These are phyloP conservation scores for Pangasianodon hypophthalmus DNA, from an alignment of 2,113 vertebrate species.

Conservation along the genomic window DNA sequence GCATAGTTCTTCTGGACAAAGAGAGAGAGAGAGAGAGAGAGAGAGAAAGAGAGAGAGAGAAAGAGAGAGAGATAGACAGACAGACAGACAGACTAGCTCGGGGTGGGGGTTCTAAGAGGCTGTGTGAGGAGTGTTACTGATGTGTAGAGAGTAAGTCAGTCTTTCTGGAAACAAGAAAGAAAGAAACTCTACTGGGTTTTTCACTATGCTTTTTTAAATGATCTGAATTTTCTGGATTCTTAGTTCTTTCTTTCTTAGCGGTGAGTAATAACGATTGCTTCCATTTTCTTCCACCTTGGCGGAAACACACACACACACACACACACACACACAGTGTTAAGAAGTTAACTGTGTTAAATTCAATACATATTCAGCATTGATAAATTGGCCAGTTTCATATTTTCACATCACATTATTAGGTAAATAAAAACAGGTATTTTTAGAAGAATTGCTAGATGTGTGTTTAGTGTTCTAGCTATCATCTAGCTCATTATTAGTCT, in stretches of 20 bases:
- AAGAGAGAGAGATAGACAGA: conserved; percentile 13
- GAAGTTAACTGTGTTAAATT: not conserved
- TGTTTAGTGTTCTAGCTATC: not conserved
- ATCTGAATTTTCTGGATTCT: not conserved
- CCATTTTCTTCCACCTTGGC: not conserved
- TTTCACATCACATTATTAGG: not conserved
- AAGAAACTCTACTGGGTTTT: conserved; percentile 4
- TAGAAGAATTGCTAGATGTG: not conserved
- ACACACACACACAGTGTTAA: not conserved
- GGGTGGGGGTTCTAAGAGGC: not conserved
- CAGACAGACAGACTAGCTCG: not conserved
- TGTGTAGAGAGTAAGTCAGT: not conserved
- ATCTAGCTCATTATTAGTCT: not conserved
- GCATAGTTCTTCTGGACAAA: not conserved
- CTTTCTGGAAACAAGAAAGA: not conserved
- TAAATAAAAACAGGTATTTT: not conserved
- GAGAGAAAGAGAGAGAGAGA: not conserved
- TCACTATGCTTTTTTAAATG: conserved; percentile 35
- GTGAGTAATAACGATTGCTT: not conserved
- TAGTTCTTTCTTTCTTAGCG: not conserved
- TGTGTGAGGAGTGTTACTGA: not conserved
- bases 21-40: not conserved
- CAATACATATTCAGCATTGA: not conserved
- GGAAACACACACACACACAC: conserved; percentile 8
- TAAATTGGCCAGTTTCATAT: not conserved